Evolutionary conservation across 2,888 invertebrate genomes (phyloP).

Genomic region (Anorthoa munda): DNA sequence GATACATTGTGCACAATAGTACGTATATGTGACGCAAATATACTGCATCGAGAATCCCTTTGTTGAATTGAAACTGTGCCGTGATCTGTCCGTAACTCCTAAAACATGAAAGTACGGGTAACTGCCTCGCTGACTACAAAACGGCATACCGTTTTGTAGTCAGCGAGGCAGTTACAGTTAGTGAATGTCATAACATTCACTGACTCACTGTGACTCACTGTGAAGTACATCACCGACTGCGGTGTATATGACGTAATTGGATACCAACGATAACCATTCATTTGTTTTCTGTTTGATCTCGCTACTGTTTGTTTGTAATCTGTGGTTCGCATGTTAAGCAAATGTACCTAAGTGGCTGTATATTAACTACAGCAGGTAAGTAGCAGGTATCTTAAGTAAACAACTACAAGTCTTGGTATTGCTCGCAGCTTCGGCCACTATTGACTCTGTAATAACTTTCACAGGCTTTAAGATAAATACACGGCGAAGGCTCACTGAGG

Average conservation of each 20-base stretch:
- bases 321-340: slow-evolving; percentile 18
- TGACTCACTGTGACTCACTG: slow-evolving; percentile 42
- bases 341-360: slow-evolving; percentile 23
- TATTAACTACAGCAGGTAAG: slow-evolving; percentile 22
- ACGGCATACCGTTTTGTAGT: no score
- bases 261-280: slow-evolving; percentile 50
- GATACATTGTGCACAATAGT: slow-evolving; percentile 29
- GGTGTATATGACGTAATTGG: slow-evolving; percentile 35
- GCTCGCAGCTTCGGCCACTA: slow-evolving; percentile 33
- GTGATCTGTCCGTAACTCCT: slow-evolving; percentile 41
- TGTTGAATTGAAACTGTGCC: slow-evolving; percentile 51
- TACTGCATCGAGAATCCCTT: slow-evolving; percentile 44
- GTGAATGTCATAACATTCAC: slow-evolving; percentile 56
- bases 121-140: slow-evolving; percentile 56
- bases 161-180: no score
- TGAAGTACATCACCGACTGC: slow-evolving; percentile 53
- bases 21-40: slow-evolving; percentile 35
- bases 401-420: slow-evolving; percentile 32
- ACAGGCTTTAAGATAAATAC: slow-evolving; percentile 57
- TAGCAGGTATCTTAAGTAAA: slow-evolving; percentile 32
- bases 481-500: slow-evolving; percentile 43
- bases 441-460: slow-evolving; percentile 57
- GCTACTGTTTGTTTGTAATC: slow-evolving; percentile 22
- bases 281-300: slow-evolving; percentile 49
- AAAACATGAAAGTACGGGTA: slow-evolving; percentile 52